phyloP scores from a whole-genome alignment of 2,888 invertebrate species.

The Tineola bisselliella region DNA sequence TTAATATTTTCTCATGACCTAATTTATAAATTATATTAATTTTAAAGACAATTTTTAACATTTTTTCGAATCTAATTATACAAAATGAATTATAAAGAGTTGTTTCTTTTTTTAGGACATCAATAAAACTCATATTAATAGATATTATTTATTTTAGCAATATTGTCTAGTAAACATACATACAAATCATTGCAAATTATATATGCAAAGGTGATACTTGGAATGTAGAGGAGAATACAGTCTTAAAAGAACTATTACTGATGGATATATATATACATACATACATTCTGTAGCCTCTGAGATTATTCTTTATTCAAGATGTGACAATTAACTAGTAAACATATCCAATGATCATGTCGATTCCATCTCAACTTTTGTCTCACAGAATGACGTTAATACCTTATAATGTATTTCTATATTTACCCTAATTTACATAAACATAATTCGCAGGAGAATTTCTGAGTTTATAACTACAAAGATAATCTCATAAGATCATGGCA shows the following conservation, averaged over 20 bases:
- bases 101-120: not conserved
- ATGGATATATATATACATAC: not conserved
- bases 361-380: no score
- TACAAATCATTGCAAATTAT: not conserved
- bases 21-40: not conserved
- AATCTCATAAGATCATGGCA: conserved; percentile 4
- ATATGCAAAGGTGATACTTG: conserved; percentile 13
- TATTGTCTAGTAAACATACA: not conserved
- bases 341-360: conserved; percentile 16
- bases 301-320: conserved; percentile 16
- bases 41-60: conserved; percentile 6
- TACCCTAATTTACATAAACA: no score
- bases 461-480: conserved; percentile 10
- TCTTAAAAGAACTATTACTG: not conserved
- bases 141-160: conserved; percentile 6
- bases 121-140: not conserved
- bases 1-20: not conserved
- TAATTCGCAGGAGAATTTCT: no score
- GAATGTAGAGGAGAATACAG: not conserved
- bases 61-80: not conserved
- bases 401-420: no score
- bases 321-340: conserved; percentile 21
- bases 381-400: no score
- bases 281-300: conserved; percentile 10
- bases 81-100: not conserved